Evolutionary conservation across 2,888 invertebrate species (phyloP), one percentile per base, ranked within the genome.

Genomic region (Netelia fuscicornis): DNA sequence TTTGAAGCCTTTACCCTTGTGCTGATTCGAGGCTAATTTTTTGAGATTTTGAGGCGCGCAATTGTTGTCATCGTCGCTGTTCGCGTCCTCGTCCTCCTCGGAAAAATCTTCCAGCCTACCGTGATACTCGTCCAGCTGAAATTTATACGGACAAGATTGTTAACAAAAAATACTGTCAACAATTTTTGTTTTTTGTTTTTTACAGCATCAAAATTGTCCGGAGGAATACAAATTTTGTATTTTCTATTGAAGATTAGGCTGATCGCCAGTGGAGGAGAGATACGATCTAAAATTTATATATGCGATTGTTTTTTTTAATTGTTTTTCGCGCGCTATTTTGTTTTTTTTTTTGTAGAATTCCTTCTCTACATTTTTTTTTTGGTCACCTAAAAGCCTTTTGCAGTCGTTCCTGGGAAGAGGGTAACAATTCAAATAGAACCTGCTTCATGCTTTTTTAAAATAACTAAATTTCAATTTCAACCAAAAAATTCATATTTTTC

Each of bases 1-100:
- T 92, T 95, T 95, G 90, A 95, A 95, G 84, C 94, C 93, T 91
- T 95, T 95, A 56, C 93, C 92, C 84, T 90, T 90, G 76, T 92
- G 89, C 72, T 91, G 92, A 81, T 93, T 94, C 88, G 93, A 92
- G 89, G 90, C 92, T 23, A 92, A 90, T 91, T 94, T 90, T 90
- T 92, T 88, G 91, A 94, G 90, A 76, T 83, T 91, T 54, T 91
- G 91, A 52, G 90, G 90, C 60, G 90, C 91, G 81, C 89, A 89
- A 81, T 92, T 93, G 85, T 92, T 91, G 82, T 93, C 93, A 83
- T 93, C 93, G 87, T 94, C 93, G 88, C 93, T 93, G 75, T 94
- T 93, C 52, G 92, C 93, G 54, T 94, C 94, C 75, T 94, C 93
- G 82, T 95, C 95, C 86, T 95, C 95, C 83, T 95, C 95, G 60